These are phyloP conservation scores for Echinarachnius parma DNA, from an alignment of 53 echinoderm and acorn worm genomes.

Conservation along the genomic window DNA sequence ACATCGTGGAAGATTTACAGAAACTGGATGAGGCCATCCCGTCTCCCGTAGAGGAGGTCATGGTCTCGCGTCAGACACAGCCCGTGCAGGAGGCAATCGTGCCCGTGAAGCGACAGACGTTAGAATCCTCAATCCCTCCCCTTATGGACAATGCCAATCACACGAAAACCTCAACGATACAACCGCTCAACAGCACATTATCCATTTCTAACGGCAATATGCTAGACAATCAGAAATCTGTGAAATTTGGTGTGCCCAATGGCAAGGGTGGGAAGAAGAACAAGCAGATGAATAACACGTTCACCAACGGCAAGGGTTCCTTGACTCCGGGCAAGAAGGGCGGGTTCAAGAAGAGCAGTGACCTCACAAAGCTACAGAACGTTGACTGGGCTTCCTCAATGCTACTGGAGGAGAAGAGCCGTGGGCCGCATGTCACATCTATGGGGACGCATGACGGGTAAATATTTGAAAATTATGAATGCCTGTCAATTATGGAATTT, in stretches of 20 bases:
- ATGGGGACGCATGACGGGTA: slow-evolving; percentile 20
- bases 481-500: too few relatives aligned
- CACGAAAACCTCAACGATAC: slow-evolving; percentile 6
- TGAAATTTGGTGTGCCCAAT: slow-evolving; percentile 5
- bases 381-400: slow-evolving; percentile 38
- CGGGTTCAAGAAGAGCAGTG: slow-evolving; percentile 34
- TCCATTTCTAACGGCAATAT: slow-evolving; percentile 30
- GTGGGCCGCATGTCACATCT: slow-evolving; percentile 9
- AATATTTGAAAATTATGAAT: too few relatives aligned
- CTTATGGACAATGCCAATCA: slow-evolving; percentile 22
- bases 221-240: slow-evolving; percentile 28
- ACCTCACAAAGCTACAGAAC: slow-evolving; percentile 32
- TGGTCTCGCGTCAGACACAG: slow-evolving; percentile 11
- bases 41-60: slow-evolving; percentile 10
- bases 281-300: slow-evolving; percentile 10
- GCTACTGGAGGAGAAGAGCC: slow-evolving; percentile 26
- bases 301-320: slow-evolving; percentile 2
- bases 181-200: not conserved
- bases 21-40: slow-evolving; percentile 21
- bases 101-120: slow-evolving; percentile 20
- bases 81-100: slow-evolving; percentile 18
- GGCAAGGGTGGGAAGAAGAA: slow-evolving; percentile 4
- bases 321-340: not conserved
- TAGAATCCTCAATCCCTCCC: slow-evolving; percentile 15
- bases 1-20: slow-evolving; percentile 36